Evolutionary conservation across 1,140 invertebrate genomes (phyloP).

Genomic region (Drosophila repleta): DNA sequence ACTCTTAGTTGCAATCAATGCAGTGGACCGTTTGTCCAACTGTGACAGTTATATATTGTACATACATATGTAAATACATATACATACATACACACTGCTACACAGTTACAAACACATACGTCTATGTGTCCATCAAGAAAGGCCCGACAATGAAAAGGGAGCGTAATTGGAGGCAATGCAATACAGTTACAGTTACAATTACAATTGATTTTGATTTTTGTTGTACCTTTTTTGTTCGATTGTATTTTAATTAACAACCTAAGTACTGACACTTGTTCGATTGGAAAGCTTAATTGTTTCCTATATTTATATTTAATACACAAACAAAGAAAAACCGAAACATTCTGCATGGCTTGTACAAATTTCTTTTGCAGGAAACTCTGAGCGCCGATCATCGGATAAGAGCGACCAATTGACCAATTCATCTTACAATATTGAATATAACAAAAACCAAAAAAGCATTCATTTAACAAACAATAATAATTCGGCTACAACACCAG

Average conservation of each 20-base stretch:
- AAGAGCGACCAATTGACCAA: slow-evolving; percentile 84
- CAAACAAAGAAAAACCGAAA: slow-evolving; percentile 37
- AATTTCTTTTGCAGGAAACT: slow-evolving; percentile 84
- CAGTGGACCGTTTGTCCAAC: slow-evolving; percentile 38
- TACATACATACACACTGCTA: neutral
- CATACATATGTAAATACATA: neutral
- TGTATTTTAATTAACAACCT: slow-evolving; percentile 9
- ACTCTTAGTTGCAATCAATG: slow-evolving; percentile 33
- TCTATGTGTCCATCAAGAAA: slow-evolving; percentile 7
- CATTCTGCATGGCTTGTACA: slow-evolving; percentile 84
- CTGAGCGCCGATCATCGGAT: slow-evolving; percentile 84
- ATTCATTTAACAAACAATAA: slow-evolving; percentile 84
- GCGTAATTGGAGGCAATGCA: slow-evolving; percentile 16
- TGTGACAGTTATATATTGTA: slow-evolving; percentile 17
- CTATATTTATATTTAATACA: slow-evolving; percentile 33
- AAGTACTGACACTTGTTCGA: slow-evolving; percentile 10
- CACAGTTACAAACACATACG: neutral
- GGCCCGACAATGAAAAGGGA: slow-evolving; percentile 1
- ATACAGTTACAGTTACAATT: slow-evolving; percentile 1
- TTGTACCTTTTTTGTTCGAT: neutral
- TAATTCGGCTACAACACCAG: slow-evolving; percentile 84
- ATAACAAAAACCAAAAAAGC: slow-evolving; percentile 84
- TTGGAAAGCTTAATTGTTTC: slow-evolving; percentile 25
- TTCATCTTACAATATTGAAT: slow-evolving; percentile 84
- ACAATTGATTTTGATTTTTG: slow-evolving; percentile 4